Conservation (phyloP, 2,113 vertebrate genomes). For the Austrofundulus limnaeus region DNA sequence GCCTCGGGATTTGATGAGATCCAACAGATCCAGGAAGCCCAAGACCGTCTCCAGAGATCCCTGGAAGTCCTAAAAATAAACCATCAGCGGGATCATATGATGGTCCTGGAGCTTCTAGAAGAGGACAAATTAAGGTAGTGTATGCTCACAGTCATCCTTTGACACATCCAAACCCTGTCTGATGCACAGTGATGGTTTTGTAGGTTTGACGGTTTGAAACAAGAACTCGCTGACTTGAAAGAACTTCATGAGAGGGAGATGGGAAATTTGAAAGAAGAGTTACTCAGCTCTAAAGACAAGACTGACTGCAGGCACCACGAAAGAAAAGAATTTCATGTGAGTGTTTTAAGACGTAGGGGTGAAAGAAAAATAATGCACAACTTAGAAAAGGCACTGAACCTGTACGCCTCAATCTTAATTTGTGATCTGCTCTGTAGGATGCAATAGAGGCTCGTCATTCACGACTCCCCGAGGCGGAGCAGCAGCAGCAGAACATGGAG, state of each 20-base stretch:
- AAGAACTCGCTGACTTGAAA: slow-evolving; percentile 89
- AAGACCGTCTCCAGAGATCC: slow-evolving; percentile 83
- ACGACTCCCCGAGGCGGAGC: slow-evolving; percentile 88
- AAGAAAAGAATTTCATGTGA: slow-evolving; percentile 87
- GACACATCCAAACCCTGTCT: not conserved
- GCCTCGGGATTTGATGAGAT: slow-evolving; percentile 86
- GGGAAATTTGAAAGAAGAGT: slow-evolving; percentile 88
- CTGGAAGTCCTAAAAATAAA: slow-evolving; percentile 86
- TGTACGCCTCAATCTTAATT: not conserved
- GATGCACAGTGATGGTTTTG: slow-evolving; percentile 5
- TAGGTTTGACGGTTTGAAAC: slow-evolving; percentile 89
- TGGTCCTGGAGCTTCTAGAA: slow-evolving; percentile 86
- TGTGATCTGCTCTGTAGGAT: slow-evolving; percentile 67
- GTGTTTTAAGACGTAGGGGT: not conserved
- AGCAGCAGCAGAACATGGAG: slow-evolving; percentile 88
- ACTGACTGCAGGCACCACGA: slow-evolving; percentile 87
- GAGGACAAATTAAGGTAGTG: slow-evolving; percentile 86
- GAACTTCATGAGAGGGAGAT: slow-evolving; percentile 92
- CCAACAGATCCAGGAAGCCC: slow-evolving; percentile 85
- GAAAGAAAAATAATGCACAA: too few species aligned
- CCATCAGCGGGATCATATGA: slow-evolving; percentile 85
- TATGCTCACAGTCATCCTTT: not conserved
- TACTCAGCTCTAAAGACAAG: slow-evolving; percentile 91
- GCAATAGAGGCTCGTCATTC: slow-evolving; percentile 88
- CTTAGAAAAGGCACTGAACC: too few species aligned